These are phyloP conservation scores for Helostoma temminkii DNA, from an alignment of 2,797 vertebrate species.

Conservation along the genomic window DNA sequence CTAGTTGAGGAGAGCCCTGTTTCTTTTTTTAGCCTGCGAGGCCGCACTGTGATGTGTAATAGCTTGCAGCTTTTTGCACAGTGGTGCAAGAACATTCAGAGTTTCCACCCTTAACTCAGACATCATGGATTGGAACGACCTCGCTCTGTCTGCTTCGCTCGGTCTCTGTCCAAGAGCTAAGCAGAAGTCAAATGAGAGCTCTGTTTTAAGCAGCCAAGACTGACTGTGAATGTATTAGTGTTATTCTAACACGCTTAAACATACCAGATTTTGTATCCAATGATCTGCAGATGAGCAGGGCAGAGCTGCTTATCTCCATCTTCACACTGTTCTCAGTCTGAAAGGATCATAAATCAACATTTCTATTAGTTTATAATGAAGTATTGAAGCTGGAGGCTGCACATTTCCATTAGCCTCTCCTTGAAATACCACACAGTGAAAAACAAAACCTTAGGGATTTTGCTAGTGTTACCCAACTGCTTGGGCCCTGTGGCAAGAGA, in stretches of 20 bases:
- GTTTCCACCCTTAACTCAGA: slow-evolving; percentile 86
- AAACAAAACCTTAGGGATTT: slow-evolving; percentile 39
- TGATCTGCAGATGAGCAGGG: slow-evolving; percentile 48
- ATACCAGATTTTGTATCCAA: slow-evolving; percentile 31
- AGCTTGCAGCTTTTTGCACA: slow-evolving; percentile 82
- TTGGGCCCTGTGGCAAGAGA: slow-evolving; percentile 50
- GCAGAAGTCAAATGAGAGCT: slow-evolving; percentile 38
- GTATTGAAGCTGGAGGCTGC: slow-evolving; percentile 18
- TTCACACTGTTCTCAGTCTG: slow-evolving; percentile 44
- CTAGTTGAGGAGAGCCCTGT: slow-evolving; percentile 54
- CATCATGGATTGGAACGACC: slow-evolving; percentile 49
- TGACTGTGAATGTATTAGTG: slow-evolving; percentile 21
- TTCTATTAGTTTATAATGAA: slow-evolving; percentile 46
- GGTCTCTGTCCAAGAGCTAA: slow-evolving; percentile 26
- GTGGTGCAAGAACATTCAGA: slow-evolving; percentile 85
- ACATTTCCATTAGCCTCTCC: slow-evolving; percentile 44
- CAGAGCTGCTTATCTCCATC: slow-evolving; percentile 17
- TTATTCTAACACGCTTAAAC: slow-evolving; percentile 28
- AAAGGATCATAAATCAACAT: slow-evolving; percentile 53
- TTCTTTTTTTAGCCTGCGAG: slow-evolving; percentile 78
- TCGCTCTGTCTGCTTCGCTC: slow-evolving; percentile 37
- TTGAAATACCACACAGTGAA: slow-evolving; percentile 29
- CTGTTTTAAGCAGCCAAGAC: slow-evolving; percentile 39
- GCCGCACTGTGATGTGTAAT: slow-evolving; percentile 78
- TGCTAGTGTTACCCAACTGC: slow-evolving; percentile 38